Percentiles rank a stretch among this genome's conserved stretches.
phyloP scores from a whole-genome alignment of 2,888 invertebrate species.

The Myopa testacea region DNA sequence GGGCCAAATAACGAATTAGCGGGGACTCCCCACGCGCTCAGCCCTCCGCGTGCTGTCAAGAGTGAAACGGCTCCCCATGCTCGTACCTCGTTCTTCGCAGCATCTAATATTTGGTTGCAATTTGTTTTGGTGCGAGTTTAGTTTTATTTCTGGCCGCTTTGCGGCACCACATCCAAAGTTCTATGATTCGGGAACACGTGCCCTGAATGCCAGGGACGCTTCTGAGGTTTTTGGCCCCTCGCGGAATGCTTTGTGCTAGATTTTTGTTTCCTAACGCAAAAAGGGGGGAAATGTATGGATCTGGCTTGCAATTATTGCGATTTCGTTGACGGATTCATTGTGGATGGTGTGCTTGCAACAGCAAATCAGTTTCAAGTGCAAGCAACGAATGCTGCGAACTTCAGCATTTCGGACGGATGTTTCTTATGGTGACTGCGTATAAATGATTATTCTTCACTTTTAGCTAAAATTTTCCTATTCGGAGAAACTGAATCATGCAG shows the following conservation, averaged over 20 bases:
- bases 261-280: conserved; percentile 2
- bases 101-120: conserved; percentile 3
- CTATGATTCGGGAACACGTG: neutral
- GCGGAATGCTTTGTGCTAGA: neutral
- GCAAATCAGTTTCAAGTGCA: conserved; percentile 6
- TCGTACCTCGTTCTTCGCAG: neutral
- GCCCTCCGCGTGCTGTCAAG: conserved; percentile 22
- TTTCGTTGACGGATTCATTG: conserved; percentile 39
- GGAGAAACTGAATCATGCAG: neutral
- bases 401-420: neutral
- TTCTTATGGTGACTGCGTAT: neutral
- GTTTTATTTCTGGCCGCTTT: neutral
- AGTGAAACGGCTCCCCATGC: conserved; percentile 11
- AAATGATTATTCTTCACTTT: conserved; percentile 6
- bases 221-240: neutral
- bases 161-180: neutral
- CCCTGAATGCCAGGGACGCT: neutral
- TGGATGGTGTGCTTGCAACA: neutral
- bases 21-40: conserved; percentile 20
- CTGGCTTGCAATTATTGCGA: conserved; percentile 27
- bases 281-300: conserved; percentile 22
- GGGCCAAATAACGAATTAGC: conserved; percentile 31
- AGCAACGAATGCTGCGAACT: neutral
- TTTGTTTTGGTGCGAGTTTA: neutral
- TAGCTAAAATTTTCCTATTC: neutral